phyloP scores from a whole-genome alignment of 2,888 invertebrate species.

The Coremacera marginata region DNA sequence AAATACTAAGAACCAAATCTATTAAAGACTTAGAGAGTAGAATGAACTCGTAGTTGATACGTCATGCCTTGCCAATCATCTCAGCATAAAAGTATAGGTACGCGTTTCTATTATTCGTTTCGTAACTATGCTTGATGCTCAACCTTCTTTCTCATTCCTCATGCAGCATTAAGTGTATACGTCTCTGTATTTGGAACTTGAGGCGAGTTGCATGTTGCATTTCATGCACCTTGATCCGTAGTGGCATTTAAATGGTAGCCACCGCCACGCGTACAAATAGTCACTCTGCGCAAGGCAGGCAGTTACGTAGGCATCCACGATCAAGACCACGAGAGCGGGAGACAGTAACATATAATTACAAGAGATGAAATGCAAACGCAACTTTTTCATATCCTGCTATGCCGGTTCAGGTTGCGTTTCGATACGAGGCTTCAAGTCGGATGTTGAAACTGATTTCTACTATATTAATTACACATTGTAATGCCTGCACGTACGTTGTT shows the following conservation, averaged over 20 bases:
- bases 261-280: not conserved
- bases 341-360: conserved; percentile 46
- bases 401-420: not conserved
- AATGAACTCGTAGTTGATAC: not conserved
- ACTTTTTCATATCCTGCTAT: not conserved
- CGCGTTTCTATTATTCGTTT: not conserved
- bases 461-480: conserved; percentile 42
- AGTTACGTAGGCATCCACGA: not conserved
- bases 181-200: not conserved
- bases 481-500: conserved; percentile 40
- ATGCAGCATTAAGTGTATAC: not conserved
- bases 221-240: not conserved
- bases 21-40: too few relatives aligned
- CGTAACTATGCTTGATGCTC: not conserved
- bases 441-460: not conserved
- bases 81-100: too few relatives aligned
- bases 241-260: conserved; percentile 3
- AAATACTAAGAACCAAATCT: not conserved
- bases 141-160: not conserved
- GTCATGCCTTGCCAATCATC: not conserved
- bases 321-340: not conserved
- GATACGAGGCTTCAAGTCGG: conserved; percentile 15
- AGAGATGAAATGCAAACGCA: conserved; percentile 42
- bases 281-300: not conserved
- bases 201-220: not conserved